phyloP scores from a whole-genome alignment of 2,797 vertebrate genomes.

The Chelonia mydas region DNA sequence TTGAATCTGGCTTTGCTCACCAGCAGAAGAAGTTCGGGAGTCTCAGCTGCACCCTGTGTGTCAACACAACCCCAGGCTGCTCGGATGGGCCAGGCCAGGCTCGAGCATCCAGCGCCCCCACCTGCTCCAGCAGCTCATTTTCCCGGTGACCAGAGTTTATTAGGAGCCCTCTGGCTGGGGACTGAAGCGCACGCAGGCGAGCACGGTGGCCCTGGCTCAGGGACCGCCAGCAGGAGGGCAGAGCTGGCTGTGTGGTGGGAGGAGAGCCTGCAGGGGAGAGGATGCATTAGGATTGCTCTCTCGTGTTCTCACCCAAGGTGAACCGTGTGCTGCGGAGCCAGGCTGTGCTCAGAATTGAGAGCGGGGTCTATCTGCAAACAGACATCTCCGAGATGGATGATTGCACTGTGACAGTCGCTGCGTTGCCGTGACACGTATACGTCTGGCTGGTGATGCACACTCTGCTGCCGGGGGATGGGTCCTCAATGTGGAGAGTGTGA shows the following conservation, averaged over 20 bases:
- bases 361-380: background rate
- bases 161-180: background rate
- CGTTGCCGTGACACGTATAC: background rate
- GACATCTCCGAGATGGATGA: background rate
- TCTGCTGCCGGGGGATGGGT: background rate
- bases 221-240: background rate
- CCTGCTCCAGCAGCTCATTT: no score
- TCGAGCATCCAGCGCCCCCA: no score
- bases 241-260: background rate
- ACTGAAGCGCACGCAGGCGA: background rate
- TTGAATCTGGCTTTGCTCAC: background rate
- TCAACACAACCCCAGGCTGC: background rate
- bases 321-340: background rate
- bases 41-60: background rate
- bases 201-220: background rate
- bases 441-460: background rate
- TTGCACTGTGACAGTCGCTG: background rate
- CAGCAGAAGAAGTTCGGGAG: background rate
- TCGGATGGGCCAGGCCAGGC: background rate
- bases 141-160: no score
- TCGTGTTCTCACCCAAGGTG: background rate
- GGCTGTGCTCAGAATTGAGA: background rate
- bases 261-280: background rate
- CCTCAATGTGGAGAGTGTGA: background rate
- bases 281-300: background rate